These are phyloP conservation scores for Eonycteris spelaea DNA, from an alignment of 2,113 vertebrate genomes.

Conservation along the genomic window DNA sequence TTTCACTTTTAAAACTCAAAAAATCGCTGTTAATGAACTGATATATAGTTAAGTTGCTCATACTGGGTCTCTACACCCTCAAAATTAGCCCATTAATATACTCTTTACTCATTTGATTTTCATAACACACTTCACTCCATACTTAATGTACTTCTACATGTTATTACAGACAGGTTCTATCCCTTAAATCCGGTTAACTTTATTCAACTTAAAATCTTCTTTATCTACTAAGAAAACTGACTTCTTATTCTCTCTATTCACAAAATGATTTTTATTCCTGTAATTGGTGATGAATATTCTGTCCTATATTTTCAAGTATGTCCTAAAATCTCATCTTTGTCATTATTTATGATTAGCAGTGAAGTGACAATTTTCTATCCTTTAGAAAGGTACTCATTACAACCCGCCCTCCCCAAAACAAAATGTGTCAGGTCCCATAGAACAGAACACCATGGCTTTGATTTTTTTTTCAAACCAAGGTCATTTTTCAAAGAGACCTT, in stretches of 20 bases:
- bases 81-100: not conserved
- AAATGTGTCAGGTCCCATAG: not conserved
- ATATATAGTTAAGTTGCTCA: not conserved
- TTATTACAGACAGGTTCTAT: not conserved
- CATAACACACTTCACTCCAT: not conserved
- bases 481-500: not conserved
- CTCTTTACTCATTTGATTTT: not conserved
- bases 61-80: not conserved
- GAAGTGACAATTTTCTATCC: not conserved
- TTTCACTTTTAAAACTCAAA: not conserved
- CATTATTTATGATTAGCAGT: not conserved
- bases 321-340: not conserved
- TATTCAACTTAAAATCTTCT: not conserved
- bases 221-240: not conserved
- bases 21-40: not conserved
- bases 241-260: conserved; percentile 7
- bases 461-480: not conserved
- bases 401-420: not conserved
- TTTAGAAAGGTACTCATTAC: not conserved
- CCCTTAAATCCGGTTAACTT: not conserved
- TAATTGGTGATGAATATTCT: not conserved
- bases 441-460: not conserved
- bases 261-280: not conserved
- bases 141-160: not conserved
- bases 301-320: not conserved